Base-by-base conservation (phyloP, 2,888 invertebrate species). In the Scelioninae gen. 2 region DNA sequence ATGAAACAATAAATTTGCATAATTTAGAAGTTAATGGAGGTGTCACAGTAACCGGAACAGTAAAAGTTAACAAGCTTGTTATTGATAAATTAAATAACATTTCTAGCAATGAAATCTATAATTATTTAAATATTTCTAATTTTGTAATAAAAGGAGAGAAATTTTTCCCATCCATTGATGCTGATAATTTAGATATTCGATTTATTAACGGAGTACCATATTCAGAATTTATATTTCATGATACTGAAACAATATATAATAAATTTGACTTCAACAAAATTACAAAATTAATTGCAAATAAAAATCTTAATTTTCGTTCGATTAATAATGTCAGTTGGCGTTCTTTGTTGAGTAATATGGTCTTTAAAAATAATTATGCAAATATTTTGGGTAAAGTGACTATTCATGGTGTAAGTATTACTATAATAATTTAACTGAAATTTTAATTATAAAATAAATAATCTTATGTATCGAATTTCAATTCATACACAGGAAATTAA, bases 391-490 rank as follows among this genome's bases (percentile, higher is more conserved):
- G 84, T 0, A 77, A 84, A n/a, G 81, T 88, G 0, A 76, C 78
- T 19, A 82, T 90, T 18, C 77, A 85, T 43, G 90, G 89, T 73
- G 90, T 90, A 84, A 85, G 85, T 75, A 58, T 28, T 2, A 15
- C n/a, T n/a, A n/a, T n/a, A n/a, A n/a, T n/a, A n/a, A n/a, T n/a
- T n/a, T n/a, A n/a, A n/a, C n/a, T n/a, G n/a, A n/a, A n/a, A n/a
- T n/a, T n/a, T n/a, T n/a, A n/a, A n/a, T n/a, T n/a, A n/a, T n/a
- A n/a, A n/a, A n/a, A n/a, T n/a, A n/a, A n/a, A n/a, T n/a, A n/a
- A n/a, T n/a, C n/a, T n/a, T n/a, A n/a, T n/a, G n/a, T n/a, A n/a
- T n/a, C n/a, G n/a, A n/a, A n/a, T n/a, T n/a, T n/a, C n/a, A n/a
- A n/a, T n/a, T n/a, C n/a, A n/a, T 22, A 22, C 5, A 11, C 31